Evolutionary conservation across 2,888 invertebrate species (phyloP), one percentile per base, ranked within the genome.

Genomic region (Amaurobius ferox): DNA sequence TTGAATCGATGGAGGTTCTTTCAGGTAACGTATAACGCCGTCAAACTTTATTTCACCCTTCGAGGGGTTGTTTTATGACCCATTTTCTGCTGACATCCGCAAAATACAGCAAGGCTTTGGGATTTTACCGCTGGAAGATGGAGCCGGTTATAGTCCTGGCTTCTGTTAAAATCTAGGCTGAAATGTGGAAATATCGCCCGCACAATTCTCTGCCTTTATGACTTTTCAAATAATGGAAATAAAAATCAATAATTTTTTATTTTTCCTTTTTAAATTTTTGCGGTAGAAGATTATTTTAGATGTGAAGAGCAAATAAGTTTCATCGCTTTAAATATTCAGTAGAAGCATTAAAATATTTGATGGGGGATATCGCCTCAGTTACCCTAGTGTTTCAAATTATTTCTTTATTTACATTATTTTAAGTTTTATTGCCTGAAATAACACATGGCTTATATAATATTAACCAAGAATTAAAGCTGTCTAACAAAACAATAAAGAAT

Each of bases 21-120:
- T n/a, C 83, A 83, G 77, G 77, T 85, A 85, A 85, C 83, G 66
- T 77, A 85, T 85, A 71, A 77, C 71, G 77, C 83, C 83, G 83
- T 85, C 83, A 77, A 85, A 85, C 39, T 85, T 85, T 85, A 85
- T 85, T 85, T 85, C 83, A 70, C 55, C 77, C 71, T 64, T 85
- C 83, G 83, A 66, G 62, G 61, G 67, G 61, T 72, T 77, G 77
- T 44, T 85, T 85, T 85, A 85, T 77, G 71, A 26, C 71, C 83
- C 83, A 85, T 85, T 85, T 77, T 85, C 55, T 29, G 72, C 77
- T 85, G 83, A 85, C 83, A 77, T 72, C 71, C 71, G 44, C 77
- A 35, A 85, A 77, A 85, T 85, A 85, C 83, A 61, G 70, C 77
- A 44, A 2, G 23, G 55, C 55, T 23, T 16, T 3, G 11, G 55